Percentiles rank a stretch among this genome's conserved stretches.
These are phyloP conservation scores for Scaptomyza montana DNA, from an alignment of 1,140 invertebrate genomes.

Conservation along the genomic window DNA sequence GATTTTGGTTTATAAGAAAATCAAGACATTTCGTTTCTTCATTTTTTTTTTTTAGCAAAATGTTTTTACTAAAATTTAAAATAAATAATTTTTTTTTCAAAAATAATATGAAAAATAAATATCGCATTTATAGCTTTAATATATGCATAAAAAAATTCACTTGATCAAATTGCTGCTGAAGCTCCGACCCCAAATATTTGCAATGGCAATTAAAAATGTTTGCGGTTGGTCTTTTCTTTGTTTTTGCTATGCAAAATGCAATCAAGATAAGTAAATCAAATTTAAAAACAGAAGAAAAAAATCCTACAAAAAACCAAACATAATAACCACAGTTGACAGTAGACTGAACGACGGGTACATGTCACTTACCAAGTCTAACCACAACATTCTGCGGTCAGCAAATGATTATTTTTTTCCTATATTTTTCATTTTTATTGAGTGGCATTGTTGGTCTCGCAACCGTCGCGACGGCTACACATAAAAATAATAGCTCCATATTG, in stretches of 20 bases:
- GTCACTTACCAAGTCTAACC: constrained; percentile 97
- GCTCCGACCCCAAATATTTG: background rate
- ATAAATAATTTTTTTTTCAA: no score
- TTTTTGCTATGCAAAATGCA: constrained; percentile 3
- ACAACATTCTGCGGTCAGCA: constrained; percentile 95
- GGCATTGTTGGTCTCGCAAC: no score
- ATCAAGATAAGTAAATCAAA: background rate
- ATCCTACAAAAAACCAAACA: background rate
- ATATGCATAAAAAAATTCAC: no score
- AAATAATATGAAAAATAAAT: no score
- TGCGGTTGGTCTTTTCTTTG: background rate
- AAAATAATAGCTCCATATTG: constrained; percentile 45
- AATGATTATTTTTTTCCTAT: constrained; percentile 89
- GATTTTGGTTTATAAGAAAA: background rate
- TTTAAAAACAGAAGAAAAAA: background rate
- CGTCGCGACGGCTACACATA: constrained; percentile 9
- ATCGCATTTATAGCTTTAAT: no score
- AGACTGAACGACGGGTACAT: constrained; percentile 84
- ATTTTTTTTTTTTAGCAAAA: no score
- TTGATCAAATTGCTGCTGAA: background rate
- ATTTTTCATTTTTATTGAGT: no score
- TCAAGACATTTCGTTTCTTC: background rate
- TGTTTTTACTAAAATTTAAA: no score
- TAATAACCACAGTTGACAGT: background rate
- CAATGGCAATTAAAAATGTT: constrained; percentile 10